Conservation (phyloP, 2,797 vertebrate species). For the Smutsia temminckii region DNA sequence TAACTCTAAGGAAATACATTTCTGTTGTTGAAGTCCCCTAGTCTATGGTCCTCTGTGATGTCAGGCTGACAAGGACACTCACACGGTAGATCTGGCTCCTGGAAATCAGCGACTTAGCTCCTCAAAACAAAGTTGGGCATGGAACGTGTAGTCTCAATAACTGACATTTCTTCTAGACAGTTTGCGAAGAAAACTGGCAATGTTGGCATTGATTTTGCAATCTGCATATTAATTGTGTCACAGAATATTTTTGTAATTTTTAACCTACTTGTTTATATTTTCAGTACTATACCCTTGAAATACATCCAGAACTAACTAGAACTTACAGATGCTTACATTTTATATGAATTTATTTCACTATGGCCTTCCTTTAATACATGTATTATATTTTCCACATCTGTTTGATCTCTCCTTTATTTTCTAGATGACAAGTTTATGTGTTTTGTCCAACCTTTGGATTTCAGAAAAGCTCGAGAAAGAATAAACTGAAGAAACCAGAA, state of each 20-base stretch:
- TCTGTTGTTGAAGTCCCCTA: accelerated
- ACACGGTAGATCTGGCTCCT: not conserved
- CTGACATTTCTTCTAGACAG: not conserved
- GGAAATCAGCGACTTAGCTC: not conserved
- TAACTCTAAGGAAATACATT: not conserved
- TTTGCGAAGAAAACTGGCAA: not conserved
- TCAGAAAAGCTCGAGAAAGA: not conserved
- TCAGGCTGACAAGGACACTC: not conserved
- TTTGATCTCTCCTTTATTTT: not conserved
- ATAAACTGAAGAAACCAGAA: not conserved
- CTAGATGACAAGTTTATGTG: not conserved
- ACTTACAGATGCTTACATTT: constrained; percentile 46
- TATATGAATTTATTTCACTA: not conserved
- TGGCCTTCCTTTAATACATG: not conserved
- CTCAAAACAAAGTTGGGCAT: not conserved
- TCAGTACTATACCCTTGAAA: constrained; percentile 31
- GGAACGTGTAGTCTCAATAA: not conserved
- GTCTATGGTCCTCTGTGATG: not conserved
- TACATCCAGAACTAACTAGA: constrained; percentile 41
- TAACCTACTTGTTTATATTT: constrained; percentile 51
- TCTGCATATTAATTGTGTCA: constrained; percentile 9
- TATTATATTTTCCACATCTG: constrained; percentile 24
- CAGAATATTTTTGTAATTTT: not conserved
- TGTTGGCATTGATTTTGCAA: not conserved
- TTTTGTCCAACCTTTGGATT: not conserved